These are phyloP conservation scores for Drosophila mayri DNA, from an alignment of 1,140 invertebrate genomes.

Conservation along the genomic window DNA sequence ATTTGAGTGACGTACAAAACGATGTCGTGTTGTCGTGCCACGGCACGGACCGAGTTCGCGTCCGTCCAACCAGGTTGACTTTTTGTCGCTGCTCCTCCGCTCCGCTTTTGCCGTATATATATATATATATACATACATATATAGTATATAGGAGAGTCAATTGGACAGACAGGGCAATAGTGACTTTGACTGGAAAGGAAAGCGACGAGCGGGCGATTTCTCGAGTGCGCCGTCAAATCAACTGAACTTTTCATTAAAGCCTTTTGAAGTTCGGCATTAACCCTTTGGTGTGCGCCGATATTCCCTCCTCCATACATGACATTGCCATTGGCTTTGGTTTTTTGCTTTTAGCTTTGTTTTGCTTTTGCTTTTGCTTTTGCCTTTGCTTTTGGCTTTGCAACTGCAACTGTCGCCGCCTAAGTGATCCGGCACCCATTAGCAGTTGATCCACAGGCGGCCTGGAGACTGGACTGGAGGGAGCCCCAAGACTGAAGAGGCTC, in stretches of 20 bases:
- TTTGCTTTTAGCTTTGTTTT: background rate
- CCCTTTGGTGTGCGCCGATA: constrained; percentile 37
- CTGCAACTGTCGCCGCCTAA: constrained; percentile 25
- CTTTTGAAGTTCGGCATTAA: constrained; percentile 39
- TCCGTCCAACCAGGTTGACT: constrained; percentile 66
- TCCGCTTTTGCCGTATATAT: constrained; percentile 41
- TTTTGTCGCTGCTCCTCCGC: constrained; percentile 60
- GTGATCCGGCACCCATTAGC: constrained; percentile 45
- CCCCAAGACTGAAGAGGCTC: constrained; percentile 25
- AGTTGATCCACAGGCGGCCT: constrained; percentile 32
- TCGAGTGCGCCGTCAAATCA: constrained; percentile 77
- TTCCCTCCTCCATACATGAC: constrained; percentile 11
- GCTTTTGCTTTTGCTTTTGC: background rate
- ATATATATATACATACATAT: background rate
- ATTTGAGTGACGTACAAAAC: constrained; percentile 83
- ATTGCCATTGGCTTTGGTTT: background rate
- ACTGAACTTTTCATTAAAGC: constrained; percentile 65
- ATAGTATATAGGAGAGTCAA: constrained; percentile 36
- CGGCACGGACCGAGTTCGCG: constrained; percentile 50
- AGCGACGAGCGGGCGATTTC: constrained; percentile 54
- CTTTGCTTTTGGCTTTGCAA: background rate
- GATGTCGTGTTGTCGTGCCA: constrained; percentile 82
- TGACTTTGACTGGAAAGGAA: constrained; percentile 67
- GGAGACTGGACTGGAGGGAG: background rate
- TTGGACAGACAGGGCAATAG: constrained; percentile 47